Evolutionary conservation across 1,140 invertebrate species (phyloP), one percentile per base, ranked within the genome.

Genomic region (Hermetia illucens): DNA sequence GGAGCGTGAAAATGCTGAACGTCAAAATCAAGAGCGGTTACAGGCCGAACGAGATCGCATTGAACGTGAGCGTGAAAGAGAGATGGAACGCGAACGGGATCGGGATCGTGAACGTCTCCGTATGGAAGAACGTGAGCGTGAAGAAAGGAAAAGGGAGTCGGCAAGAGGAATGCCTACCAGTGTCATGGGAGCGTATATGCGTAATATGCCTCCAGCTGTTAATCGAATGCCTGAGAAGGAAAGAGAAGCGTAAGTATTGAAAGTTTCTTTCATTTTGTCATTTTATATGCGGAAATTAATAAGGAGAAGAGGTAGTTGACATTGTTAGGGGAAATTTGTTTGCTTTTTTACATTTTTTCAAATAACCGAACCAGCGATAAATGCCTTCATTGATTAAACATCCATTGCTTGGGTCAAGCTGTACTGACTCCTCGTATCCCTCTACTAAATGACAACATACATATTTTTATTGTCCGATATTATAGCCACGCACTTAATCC

Each of bases 61-160:
- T 0, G 53, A 53, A 27, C 54, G 62, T 1, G 54, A 62, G 17
- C 59, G 62, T 13, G 57, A 53, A 21, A 46, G 61, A 1, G 53
- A 58, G 30, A 49, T 52, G 16, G 51, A 54, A 1, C 41, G 59
- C 4, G 46, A 64, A 18, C 38, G 37, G 5, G 36, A 59, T 13
- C 44, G 49, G 3, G 51, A 62, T 18, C 47, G 54, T n/a, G 46
- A 53, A 30, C 38, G 55, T 18, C 44, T 39, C 21, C 48, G 49
- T 21, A 40, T 44, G 33, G 34, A 49, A 53, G 16, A 57, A 48
- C 47, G 48, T 34, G 60, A 57, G 21, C 53, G 58, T 20, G 51
- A 58, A 3, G 57, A 61, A 13, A 49, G 51, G 0, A 53, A 59
- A 3, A 41, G 45, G 25, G 46, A 46, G 29, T 38, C 53, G 48